Evolutionary conservation across 2,113 vertebrate genomes (phyloP).

Genomic region (zebrafish (Danio rerio)): GRCz12tu NC_133180.1:24914001-24914500

Average conservation of each 20-base stretch:
- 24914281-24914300: neutral
- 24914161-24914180: conserved; percentile 98
- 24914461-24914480: conserved; percentile 89
- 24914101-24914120: conserved; percentile 91
- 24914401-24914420: conserved; percentile 98
- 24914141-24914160: conserved; percentile 98
- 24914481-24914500: neutral
- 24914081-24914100: neutral
- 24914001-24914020: neutral
- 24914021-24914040: no score
- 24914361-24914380: conserved; percentile 94
- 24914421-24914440: conserved; percentile 95
- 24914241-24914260: neutral
- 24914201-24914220: conserved; percentile 71
- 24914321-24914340: conserved; percentile 95
- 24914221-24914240: no score
- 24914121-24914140: conserved; percentile 97
- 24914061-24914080: neutral
- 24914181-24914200: conserved; percentile 96
- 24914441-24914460: conserved; percentile 95
- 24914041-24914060: neutral
- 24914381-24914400: conserved; percentile 96
- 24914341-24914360: conserved; percentile 98
- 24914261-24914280: neutral
- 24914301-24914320: conserved; percentile 82